Base-by-base conservation (phyloP, 2,888 invertebrate genomes). In the Eilema depressum region DNA sequence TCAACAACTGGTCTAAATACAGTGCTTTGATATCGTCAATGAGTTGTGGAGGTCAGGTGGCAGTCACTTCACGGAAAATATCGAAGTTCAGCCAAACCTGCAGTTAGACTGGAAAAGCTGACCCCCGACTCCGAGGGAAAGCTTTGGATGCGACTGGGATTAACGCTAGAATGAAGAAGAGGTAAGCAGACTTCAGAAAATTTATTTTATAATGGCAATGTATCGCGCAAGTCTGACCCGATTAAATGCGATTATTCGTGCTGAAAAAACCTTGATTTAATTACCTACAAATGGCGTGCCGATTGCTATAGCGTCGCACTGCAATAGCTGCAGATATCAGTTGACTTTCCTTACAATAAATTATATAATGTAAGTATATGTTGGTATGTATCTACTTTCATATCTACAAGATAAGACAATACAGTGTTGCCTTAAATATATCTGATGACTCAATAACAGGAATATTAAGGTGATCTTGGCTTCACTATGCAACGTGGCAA, bases 391-490 rank as follows among this genome's bases (percentile, higher is more conserved):
- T 53, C n/a, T 53, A 17, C 53, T 53, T 53, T 53, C n/a, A 53
- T 53, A 53, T 53, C 53, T 20, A 53, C 53, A 53, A 53, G 25
- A 59, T 59, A 59, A 59, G 57, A 25, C 26, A 23, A 1, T 25
- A 26, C 30, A n/a, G n/a, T 20, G 47, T 53, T 53, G n/a, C 53
- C 53, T 53, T 53, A 47, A 47, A 47, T 20, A 53, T 8, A 20
- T n/a, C 53, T 53, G 53, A 53, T 53, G 53, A 53, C n/a, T 53
- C 53, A 53, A n/a, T 53, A n/a, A 47, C 20, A 53, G 53, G 53
- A n/a, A 8, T n/a, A 53, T 20, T 4, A 3, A 20, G 20, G 47
- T 20, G 47, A 20, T 47, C 20, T 20, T 20, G 8, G 53, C 10
- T 53, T 7, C 47, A 47, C n/a, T 53, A n/a, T 53, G n/a, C 10